A percentile compares a stretch with the other conserved stretches of the same genome.
phyloP scores from a whole-genome alignment of 1,140 invertebrate species.

The Vanessa tameamea region DNA sequence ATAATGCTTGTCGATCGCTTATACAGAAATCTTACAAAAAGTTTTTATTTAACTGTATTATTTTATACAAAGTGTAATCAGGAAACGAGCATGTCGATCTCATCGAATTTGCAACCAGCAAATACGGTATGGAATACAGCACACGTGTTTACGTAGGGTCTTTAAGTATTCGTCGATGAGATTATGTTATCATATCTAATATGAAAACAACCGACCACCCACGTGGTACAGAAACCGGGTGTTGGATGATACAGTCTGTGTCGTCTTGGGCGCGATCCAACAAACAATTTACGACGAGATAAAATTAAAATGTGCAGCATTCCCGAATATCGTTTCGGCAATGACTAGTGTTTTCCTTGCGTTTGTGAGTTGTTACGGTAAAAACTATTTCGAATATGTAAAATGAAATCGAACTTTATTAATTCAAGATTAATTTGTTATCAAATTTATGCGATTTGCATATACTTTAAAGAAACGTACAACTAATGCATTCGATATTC shows the following conservation, averaged over 20 bases:
- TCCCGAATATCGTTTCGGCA: conserved; percentile 55
- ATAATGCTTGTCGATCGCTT: conserved; percentile 19
- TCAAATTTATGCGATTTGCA: too few relatives aligned
- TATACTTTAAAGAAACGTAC: too few relatives aligned
- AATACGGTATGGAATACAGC: too few relatives aligned
- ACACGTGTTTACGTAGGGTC: too few relatives aligned
- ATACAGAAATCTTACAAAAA: conserved; percentile 26
- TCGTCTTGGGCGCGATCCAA: conserved; percentile 63
- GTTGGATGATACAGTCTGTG: conserved; percentile 39
- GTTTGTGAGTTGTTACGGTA: conserved; percentile 27
- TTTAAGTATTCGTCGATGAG: background rate
- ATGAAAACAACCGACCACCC: conserved; percentile 48
- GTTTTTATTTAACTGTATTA: conserved; percentile 11
- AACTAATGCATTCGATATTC: too few relatives aligned
- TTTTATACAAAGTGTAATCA: background rate
- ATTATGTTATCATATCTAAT: background rate
- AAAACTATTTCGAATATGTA: conserved; percentile 14
- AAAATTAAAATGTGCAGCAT: conserved; percentile 72
- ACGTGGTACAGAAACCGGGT: conserved; percentile 51
- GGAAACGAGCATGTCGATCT: background rate
- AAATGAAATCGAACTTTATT: background rate
- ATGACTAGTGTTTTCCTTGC: conserved; percentile 48
- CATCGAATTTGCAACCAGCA: background rate
- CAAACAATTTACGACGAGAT: conserved; percentile 62
- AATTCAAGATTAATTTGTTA: background rate